Evolutionary conservation across 2,797 vertebrate species (phyloP).

Genomic region (Poeciliopsis presidionis): DNA sequence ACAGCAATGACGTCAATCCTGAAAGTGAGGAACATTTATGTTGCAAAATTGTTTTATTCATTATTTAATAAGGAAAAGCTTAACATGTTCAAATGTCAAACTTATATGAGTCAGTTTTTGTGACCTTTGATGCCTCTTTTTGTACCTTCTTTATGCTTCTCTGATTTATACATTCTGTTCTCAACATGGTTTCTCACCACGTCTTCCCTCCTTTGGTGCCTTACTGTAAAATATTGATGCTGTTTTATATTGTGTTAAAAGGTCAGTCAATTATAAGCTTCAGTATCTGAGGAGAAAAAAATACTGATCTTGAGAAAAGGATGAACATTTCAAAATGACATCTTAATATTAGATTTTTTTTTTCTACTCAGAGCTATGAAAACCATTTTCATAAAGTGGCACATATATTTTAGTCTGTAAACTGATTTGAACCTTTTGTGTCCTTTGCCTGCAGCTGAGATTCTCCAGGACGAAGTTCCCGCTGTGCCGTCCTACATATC

Average conservation of each 20-base stretch:
- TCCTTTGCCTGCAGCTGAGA: slow-evolving; percentile 78
- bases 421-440: slow-evolving; percentile 2
- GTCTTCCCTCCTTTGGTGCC: not conserved
- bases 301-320: not conserved
- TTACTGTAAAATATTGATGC: not conserved
- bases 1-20: slow-evolving; percentile 79
- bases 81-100: slow-evolving; percentile 42
- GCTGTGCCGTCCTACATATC: slow-evolving; percentile 92
- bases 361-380: not conserved
- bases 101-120: slow-evolving; percentile 37
- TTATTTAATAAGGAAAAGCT: slow-evolving; percentile 6
- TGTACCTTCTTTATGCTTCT: not conserved
- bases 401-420: not conserved
- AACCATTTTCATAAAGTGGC: not conserved
- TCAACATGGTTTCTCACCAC: slow-evolving; percentile 9
- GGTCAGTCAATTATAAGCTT: not conserved
- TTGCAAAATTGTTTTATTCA: slow-evolving; percentile 8
- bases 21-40: slow-evolving; percentile 84
- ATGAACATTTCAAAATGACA: slow-evolving; percentile 8
- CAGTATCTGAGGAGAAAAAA: not conserved
- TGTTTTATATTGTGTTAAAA: not conserved
- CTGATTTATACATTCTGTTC: slow-evolving; percentile 35
- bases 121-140: slow-evolving; percentile 43
- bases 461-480: slow-evolving; percentile 87
- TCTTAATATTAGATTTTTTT: slow-evolving; percentile 22